Percentiles rank a stretch among this genome's conserved stretches.
Conservation (phyloP, 2,797 vertebrate species). For the Podargus strigoides region DNA sequence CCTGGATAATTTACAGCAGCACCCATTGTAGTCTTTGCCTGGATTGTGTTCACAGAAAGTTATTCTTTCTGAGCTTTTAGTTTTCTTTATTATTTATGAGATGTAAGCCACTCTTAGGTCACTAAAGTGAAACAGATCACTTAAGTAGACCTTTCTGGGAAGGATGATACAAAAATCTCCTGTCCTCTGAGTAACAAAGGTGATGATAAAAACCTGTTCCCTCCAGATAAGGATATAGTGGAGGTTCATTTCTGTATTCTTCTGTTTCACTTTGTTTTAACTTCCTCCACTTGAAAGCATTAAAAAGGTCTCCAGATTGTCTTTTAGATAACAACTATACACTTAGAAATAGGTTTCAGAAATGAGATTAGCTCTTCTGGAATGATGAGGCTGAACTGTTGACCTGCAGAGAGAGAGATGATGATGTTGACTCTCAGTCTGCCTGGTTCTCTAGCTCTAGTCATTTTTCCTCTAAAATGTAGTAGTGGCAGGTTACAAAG, state of each 20-base stretch:
- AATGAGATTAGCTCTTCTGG: background rate
- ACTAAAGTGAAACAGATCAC: background rate
- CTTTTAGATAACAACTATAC: constrained; percentile 17
- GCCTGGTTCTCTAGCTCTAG: background rate
- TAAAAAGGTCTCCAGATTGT: constrained; percentile 16
- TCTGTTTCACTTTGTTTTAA: constrained; percentile 1
- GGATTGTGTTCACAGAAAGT: background rate
- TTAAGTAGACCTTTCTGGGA: background rate
- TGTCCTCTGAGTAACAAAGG: background rate
- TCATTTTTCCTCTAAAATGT: constrained; percentile 34
- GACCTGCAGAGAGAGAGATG: background rate
- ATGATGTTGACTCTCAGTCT: constrained; percentile 34
- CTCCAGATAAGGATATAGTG: background rate
- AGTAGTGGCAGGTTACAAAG: constrained; percentile 25
- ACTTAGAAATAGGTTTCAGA: constrained; percentile 34
- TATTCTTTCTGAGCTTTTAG: background rate
- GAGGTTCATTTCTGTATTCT: background rate
- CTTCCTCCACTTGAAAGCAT: background rate
- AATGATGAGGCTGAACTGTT: constrained; percentile 56
- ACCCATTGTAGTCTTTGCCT: background rate
- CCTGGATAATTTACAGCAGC: background rate
- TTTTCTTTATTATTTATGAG: background rate
- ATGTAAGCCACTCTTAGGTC: background rate
- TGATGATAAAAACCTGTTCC: background rate
- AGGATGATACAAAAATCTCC: background rate